Base-by-base conservation (phyloP, 2,113 vertebrate genomes). In the Scartelaos histophorus region DNA sequence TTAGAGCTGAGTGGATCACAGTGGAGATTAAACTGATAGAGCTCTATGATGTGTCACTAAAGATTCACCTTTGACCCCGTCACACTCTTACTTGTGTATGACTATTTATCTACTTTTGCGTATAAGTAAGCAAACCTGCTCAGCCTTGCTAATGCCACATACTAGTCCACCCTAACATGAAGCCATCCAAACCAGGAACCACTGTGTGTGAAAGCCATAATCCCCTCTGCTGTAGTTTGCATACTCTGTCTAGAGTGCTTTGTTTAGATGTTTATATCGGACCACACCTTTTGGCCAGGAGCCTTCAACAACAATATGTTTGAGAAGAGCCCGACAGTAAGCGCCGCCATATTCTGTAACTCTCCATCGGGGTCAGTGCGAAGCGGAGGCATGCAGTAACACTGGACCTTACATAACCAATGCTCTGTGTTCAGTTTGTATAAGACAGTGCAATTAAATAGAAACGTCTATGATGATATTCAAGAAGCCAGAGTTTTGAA, bases 321-420 rank as follows among this genome's bases (percentile, higher is more conserved):
- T 35, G 71, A 70, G 1, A 74, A 73, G 5, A 47, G 61, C 46
- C 54, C 34, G 17, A 34, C 49, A 70, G 64, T 76, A 74, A 74
- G 70, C 68, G 66, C 79, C 24, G 46, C 69, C 83, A 69, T 79
- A 87, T 79, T 85, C 81, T 84, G 79, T 82, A 75, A 45, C 80
- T 67, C 79, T 61, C 35, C 51, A 75, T 70, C 45, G 68, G 71
- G 73, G 75, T 87, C 71, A 67, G 67, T 60, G 53, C 29, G 62
- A 85, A 81, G 79, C 70, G 4, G 73, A 83, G 64, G 69, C 84
- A 70, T 72, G 81, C 73, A 74, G 76, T 75, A 74, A 80, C 76
- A 80, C 69, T 89, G 81, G 77, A 77, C 76, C 79, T 92, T 90
- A 83, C 85, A 73, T 90, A 90, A 92, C 77, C 78, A 72, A 71